Evolutionary conservation across 2,888 invertebrate species (phyloP).

Genomic region (Acanthococcus lagerstroemiae): DNA sequence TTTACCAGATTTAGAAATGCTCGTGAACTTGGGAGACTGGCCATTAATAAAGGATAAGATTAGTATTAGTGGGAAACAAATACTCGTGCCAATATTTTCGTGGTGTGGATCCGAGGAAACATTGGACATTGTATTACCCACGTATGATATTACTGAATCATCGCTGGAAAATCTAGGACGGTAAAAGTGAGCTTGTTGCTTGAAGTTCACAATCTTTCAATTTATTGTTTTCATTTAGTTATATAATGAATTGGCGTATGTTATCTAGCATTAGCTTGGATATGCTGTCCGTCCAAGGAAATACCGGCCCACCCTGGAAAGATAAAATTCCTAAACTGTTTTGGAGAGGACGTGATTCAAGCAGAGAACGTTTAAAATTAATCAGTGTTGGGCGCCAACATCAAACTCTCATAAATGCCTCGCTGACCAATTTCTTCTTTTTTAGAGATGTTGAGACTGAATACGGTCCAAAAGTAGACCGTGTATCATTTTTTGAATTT

Average conservation of each 20-base stretch:
- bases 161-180: slow-evolving; percentile 87
- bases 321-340: slow-evolving; percentile 65
- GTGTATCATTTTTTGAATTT: slow-evolving; percentile 84
- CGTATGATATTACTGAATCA: slow-evolving; percentile 89
- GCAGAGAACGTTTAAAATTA: slow-evolving; percentile 70
- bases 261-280: slow-evolving; percentile 68
- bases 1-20: slow-evolving; percentile 79
- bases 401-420: slow-evolving; percentile 77
- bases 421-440: slow-evolving; percentile 93
- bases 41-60: slow-evolving; percentile 48
- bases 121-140: slow-evolving; percentile 84
- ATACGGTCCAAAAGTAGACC: slow-evolving; percentile 76
- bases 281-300: slow-evolving; percentile 80
- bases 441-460: slow-evolving; percentile 70
- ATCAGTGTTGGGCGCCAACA: slow-evolving; percentile 63
- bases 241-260: slow-evolving; percentile 34
- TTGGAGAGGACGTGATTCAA: slow-evolving; percentile 88
- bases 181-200: slow-evolving; percentile 44
- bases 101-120: slow-evolving; percentile 89
- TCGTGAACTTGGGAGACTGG: slow-evolving; percentile 93
- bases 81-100: slow-evolving; percentile 72
- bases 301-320: slow-evolving; percentile 59
- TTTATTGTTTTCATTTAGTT: slow-evolving; percentile 8
- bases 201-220: background rate
- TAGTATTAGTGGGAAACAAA: slow-evolving; percentile 39